Evolutionary conservation across 2,797 vertebrate genomes (phyloP), one percentile per base, ranked within the genome.

Genomic region (Lycodopsis pacificus): DNA sequence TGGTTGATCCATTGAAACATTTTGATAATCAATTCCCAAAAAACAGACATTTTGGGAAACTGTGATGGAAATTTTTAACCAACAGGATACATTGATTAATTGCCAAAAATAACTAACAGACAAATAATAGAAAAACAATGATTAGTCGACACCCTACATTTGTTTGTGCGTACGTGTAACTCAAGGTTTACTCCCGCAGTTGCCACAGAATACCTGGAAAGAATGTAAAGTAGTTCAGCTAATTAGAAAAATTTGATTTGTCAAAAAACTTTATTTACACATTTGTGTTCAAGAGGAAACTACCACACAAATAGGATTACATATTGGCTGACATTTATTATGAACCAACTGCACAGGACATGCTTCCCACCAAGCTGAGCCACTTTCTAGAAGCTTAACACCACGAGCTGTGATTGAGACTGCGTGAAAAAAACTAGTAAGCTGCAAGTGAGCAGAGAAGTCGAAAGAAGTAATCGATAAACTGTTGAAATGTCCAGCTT

Each of bases 361-460:
- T 62, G 51, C 15, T 25, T 59, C 65, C 25, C 36, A 70, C 20
- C 42, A 34, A 32, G 34, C 67, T 67, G 19, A 73, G 61, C 65
- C 54, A 14, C 57, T 22, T 53, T 34, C 12, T 51, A 51, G 59
- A 42, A 36, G 42, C 15, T 34, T 36, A 22, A 62, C 71, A 69
- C 20, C 44, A 65, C 3, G 0, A n/a, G 65, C 13, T 44, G 36
- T 0, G n/a, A 22, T 17, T 51, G 22, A 44, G 15, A 38, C 17
- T 25, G 69, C 10, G 19, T 44, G 58, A 73, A 72, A 27, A 27
- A 4, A 73, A 65, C 58, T 30, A 54, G 30, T 48, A 30, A 2
- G 49, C 56, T 51, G n/a, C 49, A 57, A 56, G 32, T 74, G 34
- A 67, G 40, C 38, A 63, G 54, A 30, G 49, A 67, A 57, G 30